These are phyloP conservation scores for Rapana venosa DNA, from an alignment of 2,888 invertebrate genomes.

Conservation along the genomic window DNA sequence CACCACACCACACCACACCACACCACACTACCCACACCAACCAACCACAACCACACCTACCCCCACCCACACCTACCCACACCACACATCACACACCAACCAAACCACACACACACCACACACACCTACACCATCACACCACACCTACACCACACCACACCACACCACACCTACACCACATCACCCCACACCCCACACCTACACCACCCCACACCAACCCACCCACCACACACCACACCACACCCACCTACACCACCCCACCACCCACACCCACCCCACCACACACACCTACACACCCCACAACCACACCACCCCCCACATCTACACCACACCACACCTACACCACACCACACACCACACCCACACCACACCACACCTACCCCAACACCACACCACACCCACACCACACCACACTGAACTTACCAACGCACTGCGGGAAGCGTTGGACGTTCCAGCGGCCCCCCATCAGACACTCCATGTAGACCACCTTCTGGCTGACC, in stretches of 20 bases:
- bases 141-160: neutral
- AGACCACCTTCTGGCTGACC: constrained; percentile 39
- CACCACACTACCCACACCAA: neutral
- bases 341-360: neutral
- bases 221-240: neutral
- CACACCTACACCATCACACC: neutral
- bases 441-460: constrained; percentile 56
- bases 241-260: neutral
- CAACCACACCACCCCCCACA: neutral
- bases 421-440: constrained; percentile 57
- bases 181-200: no score
- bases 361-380: neutral
- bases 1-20: neutral
- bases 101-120: neutral
- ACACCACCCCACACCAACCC: neutral
- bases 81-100: neutral
- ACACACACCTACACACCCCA: no score
- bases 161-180: neutral
- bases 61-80: neutral
- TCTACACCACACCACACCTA: neutral
- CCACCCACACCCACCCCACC: neutral
- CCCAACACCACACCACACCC: no score
- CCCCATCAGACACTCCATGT: constrained; percentile 55
- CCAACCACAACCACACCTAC: neutral
- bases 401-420: neutral